Evolutionary conservation across 2,888 invertebrate genomes (phyloP).

Genomic region (Pyrocoelia pectoralis): DNA sequence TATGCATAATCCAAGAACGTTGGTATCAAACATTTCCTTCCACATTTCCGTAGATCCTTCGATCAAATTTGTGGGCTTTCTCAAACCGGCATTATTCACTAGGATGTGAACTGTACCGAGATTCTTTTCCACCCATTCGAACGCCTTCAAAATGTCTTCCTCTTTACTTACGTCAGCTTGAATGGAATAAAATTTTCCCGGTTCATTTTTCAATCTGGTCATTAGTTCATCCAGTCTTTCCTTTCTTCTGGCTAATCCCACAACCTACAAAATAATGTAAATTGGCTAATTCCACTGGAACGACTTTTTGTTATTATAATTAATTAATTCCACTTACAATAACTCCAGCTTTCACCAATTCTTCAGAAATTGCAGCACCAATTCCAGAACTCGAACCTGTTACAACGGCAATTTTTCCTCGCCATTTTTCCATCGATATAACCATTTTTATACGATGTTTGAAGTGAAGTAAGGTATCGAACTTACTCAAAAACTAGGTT

Average conservation of each 20-base stretch:
- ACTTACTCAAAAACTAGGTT: no score
- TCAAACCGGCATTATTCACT: constrained; percentile 46
- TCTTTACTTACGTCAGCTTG: constrained; percentile 45
- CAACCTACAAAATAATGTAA: constrained; percentile 34
- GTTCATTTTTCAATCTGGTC: constrained; percentile 29
- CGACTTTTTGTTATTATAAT: no score
- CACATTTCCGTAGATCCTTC: constrained; percentile 23
- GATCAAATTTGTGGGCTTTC: not conserved
- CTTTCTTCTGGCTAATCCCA: constrained; percentile 43
- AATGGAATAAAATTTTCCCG: constrained; percentile 41
- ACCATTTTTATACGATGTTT: no score
- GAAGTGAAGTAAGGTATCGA: no score
- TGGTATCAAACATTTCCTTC: constrained; percentile 24
- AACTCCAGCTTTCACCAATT: no score
- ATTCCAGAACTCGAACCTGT: no score
- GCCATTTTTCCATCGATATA: no score
- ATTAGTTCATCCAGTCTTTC: constrained; percentile 43
- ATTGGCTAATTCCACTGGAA: no score
- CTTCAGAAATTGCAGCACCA: no score
- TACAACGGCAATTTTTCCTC: no score
- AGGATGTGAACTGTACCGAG: constrained; percentile 45
- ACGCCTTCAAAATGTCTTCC: constrained; percentile 43
- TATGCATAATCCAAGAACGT: constrained; percentile 24
- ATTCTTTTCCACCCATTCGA: constrained; percentile 43
- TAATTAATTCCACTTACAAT: no score